Conservation (phyloP, 2,888 invertebrate genomes). For the Drosophila robusta region DNA sequence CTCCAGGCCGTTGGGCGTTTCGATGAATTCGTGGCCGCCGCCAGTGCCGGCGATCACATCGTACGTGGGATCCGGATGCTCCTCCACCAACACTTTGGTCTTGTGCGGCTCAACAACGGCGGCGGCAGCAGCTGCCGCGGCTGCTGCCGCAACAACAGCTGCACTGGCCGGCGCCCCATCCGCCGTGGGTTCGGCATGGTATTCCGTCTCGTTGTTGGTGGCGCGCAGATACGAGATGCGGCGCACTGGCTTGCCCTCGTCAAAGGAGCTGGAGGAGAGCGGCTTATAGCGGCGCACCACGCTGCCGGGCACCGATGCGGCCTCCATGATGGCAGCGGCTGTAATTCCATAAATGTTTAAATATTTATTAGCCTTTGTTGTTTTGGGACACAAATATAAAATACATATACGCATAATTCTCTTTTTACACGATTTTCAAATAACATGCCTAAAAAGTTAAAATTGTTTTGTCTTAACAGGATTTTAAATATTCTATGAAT, state of each 20-base stretch:
- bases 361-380: too few species aligned
- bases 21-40: slow-evolving; percentile 72
- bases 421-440: too few species aligned
- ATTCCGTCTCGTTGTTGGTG: slow-evolving; percentile 91
- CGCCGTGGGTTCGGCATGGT: slow-evolving; percentile 79
- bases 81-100: slow-evolving; percentile 71
- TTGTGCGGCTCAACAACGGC: slow-evolving; percentile 66
- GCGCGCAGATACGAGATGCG: slow-evolving; percentile 98
- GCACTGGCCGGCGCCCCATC: slow-evolving; percentile 46
- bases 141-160: slow-evolving; percentile 16
- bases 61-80: slow-evolving; percentile 82
- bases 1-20: slow-evolving; percentile 72
- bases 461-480: too few species aligned
- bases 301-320: slow-evolving; percentile 25
- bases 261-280: slow-evolving; percentile 87
- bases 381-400: too few species aligned
- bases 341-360: background rate
- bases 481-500: too few species aligned
- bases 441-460: too few species aligned
- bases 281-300: slow-evolving; percentile 83
- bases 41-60: slow-evolving; percentile 75
- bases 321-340: slow-evolving; percentile 58
- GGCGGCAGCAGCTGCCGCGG: slow-evolving; percentile 39
- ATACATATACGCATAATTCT: too few species aligned
- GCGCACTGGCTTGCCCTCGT: slow-evolving; percentile 94